These are phyloP conservation scores for Drosophila repleta DNA, from an alignment of 1,140 invertebrate genomes.

Conservation along the genomic window DNA sequence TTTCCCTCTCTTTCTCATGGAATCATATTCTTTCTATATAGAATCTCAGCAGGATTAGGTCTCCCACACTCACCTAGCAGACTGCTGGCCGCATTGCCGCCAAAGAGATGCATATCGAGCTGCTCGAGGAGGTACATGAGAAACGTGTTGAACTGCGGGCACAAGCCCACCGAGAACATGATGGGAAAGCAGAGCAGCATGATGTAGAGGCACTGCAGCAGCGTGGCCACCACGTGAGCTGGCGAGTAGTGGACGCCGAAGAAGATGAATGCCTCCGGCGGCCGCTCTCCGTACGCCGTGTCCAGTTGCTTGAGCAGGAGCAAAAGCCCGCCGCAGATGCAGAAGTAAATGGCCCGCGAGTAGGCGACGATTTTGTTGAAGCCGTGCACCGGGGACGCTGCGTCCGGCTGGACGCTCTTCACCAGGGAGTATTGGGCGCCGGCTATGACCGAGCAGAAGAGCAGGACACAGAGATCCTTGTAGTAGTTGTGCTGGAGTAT, in stretches of 20 bases:
- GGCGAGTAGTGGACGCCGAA: constrained; percentile 92
- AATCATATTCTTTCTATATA: too few relatives aligned
- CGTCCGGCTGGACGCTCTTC: constrained; percentile 99
- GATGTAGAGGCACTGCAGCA: constrained; percentile 90
- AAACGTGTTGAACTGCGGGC: constrained; percentile 99
- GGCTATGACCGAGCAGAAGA: constrained; percentile 98
- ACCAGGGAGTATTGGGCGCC: constrained; percentile 98
- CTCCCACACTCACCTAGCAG: constrained; percentile 85
- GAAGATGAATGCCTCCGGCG: constrained; percentile 82
- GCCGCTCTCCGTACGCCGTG: constrained; percentile 47
- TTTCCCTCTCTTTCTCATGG: too few relatives aligned
- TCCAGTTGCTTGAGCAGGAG: constrained; percentile 76
- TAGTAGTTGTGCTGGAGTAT: constrained; percentile 94
- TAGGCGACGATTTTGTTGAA: constrained; percentile 98
- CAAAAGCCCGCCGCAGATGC: constrained; percentile 89
- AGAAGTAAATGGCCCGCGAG: constrained; percentile 97
- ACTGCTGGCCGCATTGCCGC: constrained; percentile 97
- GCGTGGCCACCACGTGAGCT: constrained; percentile 87
- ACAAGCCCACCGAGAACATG: constrained; percentile 96
- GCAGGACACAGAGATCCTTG: constrained; percentile 95
- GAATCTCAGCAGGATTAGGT: neutral
- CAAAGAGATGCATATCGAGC: constrained; percentile 98
- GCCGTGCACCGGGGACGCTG: constrained; percentile 98
- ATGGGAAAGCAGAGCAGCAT: constrained; percentile 96
- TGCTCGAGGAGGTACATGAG: constrained; percentile 97